These are phyloP conservation scores for Odobenus rosmarus DNA, from an alignment of 2,113 vertebrate genomes.

Conservation along the genomic window DNA sequence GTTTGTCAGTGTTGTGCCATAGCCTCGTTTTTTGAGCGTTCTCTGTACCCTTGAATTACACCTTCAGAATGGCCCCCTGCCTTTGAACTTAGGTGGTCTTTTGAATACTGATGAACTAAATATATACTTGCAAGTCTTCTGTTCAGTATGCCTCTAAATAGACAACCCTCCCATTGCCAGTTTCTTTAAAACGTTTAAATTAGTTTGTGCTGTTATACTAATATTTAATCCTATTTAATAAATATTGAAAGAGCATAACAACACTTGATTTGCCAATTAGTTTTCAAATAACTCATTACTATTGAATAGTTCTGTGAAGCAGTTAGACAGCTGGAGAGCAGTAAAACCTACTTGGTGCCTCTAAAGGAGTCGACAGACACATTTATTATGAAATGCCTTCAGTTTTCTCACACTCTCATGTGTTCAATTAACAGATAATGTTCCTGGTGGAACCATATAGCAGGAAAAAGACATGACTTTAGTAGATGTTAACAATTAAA, in stretches of 20 bases:
- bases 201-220: background rate
- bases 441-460: fast-evolving
- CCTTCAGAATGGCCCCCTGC: background rate
- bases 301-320: background rate
- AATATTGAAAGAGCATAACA: background rate
- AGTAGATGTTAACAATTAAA: background rate
- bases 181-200: background rate
- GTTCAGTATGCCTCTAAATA: background rate
- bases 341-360: background rate
- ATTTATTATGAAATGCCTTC: background rate
- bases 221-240: background rate
- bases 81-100: background rate
- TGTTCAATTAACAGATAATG: background rate
- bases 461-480: background rate
- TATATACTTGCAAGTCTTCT: background rate
- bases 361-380: background rate
- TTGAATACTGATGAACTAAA: background rate
- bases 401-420: background rate
- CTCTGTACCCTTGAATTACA: background rate
- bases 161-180: background rate
- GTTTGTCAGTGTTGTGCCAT: background rate
- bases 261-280: background rate
- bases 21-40: background rate
- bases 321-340: background rate
- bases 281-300: background rate